These are phyloP conservation scores for Zapus hudsonius DNA, from an alignment of 2,113 vertebrate genomes.

Conservation along the genomic window DNA sequence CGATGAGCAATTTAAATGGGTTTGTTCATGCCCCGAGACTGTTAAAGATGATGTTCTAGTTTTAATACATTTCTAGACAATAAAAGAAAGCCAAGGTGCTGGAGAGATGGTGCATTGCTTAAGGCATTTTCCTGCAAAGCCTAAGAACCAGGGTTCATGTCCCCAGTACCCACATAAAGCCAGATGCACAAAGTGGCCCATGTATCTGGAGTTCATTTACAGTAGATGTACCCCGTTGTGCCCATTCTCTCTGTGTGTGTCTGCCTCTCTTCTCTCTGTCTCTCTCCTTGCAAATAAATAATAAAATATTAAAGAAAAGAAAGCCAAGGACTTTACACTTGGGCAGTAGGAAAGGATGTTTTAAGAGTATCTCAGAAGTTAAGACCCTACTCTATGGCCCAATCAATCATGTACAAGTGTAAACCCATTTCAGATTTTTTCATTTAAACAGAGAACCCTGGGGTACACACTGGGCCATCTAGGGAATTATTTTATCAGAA, in stretches of 20 bases:
- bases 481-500: not conserved
- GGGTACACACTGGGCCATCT: not conserved
- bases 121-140: too few relatives aligned
- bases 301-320: not conserved
- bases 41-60: too few relatives aligned
- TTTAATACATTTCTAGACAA: too few relatives aligned
- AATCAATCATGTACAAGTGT: not conserved
- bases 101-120: too few relatives aligned
- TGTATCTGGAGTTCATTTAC: too few relatives aligned
- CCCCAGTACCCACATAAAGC: too few relatives aligned
- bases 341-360: not conserved
- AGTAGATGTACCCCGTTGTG: too few relatives aligned
- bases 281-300: too few relatives aligned
- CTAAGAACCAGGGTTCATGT: too few relatives aligned
- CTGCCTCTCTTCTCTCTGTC: too few relatives aligned
- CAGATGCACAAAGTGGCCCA: too few relatives aligned
- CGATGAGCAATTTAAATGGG: not conserved
- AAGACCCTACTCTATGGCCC: not conserved
- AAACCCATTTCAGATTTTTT: not conserved
- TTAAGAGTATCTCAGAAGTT: not conserved
- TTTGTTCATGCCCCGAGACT: not conserved
- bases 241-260: not conserved
- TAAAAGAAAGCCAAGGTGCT: not conserved
- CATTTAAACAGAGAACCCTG: not conserved
- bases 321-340: not conserved